Base-by-base conservation (phyloP, 2,113 vertebrate species). In the Dryoscopus gambensis region DNA sequence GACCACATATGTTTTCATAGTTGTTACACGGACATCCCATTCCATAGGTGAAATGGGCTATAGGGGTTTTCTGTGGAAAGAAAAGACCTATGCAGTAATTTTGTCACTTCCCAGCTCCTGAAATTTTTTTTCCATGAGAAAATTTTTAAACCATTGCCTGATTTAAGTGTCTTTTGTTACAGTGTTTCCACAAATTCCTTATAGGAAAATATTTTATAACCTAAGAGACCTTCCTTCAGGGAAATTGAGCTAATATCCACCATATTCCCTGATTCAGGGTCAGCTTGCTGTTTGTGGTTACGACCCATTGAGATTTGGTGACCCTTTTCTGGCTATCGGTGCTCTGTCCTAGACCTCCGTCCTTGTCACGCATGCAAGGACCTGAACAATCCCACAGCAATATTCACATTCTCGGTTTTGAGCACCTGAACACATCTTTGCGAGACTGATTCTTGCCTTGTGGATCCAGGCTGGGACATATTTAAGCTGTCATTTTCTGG, bases 301-400 rank as follows among this genome's bases (percentile, higher is more conserved):
- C 28, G 63, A 3, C 14, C 31, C 42, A 2, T 13, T 35, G 50
- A 35, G 59, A 35, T 23, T n/a, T 6, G 22, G 21, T 25, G n/a
- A 80, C 11, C 11, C 19, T 83, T 37, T n/a, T 16, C 22, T 57
- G 40, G n/a, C 57, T 84, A 39, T 71, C 0, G 0, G 31, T 33
- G 40, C 40, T 15, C 52, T 67, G 28, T 60, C n/a, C 52, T 31
- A 76, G 50, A 46, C 15, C 7, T 57, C 21, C 0, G 0, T 53
- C 46, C 53, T 64, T 68, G 0, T 2, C 24, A 5, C 1, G 0
- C 3, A 1, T 3, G 5, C 0, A 1, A 40, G 23, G 16, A n/a
- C 55, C 22, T 0, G 0, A 53, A 37, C 68, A 27, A 30, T 50
- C 55, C 50, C 5, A 2, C 20, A 62, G 47, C 37, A 39, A 50